Conservation (phyloP, 2,113 vertebrate genomes). For the Felis catus region F.catus_Fca126_mat1.0 CM031413.1:65303501-65304000, state of each 20-base stretch:
- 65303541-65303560: background rate
- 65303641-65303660: too few relatives aligned
- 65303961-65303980: fast-evolving
- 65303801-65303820: background rate
- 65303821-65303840: background rate
- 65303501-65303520: background rate
- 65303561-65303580: fast-evolving
- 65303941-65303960: background rate
- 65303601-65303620: fast-evolving
- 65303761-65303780: too few relatives aligned
- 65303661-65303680: background rate
- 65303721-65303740: background rate
- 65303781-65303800: background rate
- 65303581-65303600: background rate
- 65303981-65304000: background rate
- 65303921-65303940: background rate
- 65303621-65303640: background rate
- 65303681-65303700: background rate
- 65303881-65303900: background rate
- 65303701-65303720: background rate
- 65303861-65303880: too few relatives aligned
- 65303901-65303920: background rate
- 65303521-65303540: too few relatives aligned
- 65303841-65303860: background rate
- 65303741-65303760: too few relatives aligned